These are phyloP conservation scores for Drosophila pachea DNA, from an alignment of 1,140 invertebrate species.

Conservation along the genomic window DNA sequence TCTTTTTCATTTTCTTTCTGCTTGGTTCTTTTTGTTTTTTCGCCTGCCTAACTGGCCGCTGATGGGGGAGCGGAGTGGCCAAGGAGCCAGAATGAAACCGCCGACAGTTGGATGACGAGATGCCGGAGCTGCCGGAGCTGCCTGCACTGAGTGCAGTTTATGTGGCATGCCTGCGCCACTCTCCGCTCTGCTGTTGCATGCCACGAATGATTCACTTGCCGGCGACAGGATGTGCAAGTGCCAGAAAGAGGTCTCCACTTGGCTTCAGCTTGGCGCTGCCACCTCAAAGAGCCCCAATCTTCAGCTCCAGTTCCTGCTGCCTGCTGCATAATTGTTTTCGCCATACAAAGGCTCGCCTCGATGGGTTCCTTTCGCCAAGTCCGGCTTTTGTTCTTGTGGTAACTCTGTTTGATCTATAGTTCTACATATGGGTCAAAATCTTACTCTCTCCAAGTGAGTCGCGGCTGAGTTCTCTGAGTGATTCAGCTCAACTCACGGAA, in stretches of 20 bases:
- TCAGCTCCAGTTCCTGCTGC: constrained; percentile 17
- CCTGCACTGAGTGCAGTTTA: constrained; percentile 59
- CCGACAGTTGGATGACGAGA: constrained; percentile 74
- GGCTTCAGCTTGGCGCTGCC: constrained; percentile 46
- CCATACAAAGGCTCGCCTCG: constrained; percentile 35
- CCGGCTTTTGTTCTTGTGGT: neutral
- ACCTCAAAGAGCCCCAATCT: constrained; percentile 43
- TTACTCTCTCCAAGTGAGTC: too few relatives aligned
- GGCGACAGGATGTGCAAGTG: constrained; percentile 71
- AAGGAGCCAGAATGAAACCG: constrained; percentile 38
- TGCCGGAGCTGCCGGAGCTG: constrained; percentile 55
- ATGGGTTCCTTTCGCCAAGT: constrained; percentile 18
- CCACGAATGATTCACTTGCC: constrained; percentile 71
- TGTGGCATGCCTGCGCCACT: constrained; percentile 39
- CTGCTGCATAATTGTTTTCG: constrained; percentile 39
- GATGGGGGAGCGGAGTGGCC: neutral
- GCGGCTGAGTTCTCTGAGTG: too few relatives aligned
- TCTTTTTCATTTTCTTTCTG: constrained; percentile 51
- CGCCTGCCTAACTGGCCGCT: constrained; percentile 52
- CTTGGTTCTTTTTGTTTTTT: constrained; percentile 25
- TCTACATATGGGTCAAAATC: too few relatives aligned
- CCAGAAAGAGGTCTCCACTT: constrained; percentile 61
- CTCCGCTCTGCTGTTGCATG: constrained; percentile 42
- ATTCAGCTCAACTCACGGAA: too few relatives aligned
- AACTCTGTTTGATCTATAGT: too few relatives aligned